Evolutionary conservation across 2,888 invertebrate genomes (phyloP).

Genomic region (Polydrusus tereticollis): DNA sequence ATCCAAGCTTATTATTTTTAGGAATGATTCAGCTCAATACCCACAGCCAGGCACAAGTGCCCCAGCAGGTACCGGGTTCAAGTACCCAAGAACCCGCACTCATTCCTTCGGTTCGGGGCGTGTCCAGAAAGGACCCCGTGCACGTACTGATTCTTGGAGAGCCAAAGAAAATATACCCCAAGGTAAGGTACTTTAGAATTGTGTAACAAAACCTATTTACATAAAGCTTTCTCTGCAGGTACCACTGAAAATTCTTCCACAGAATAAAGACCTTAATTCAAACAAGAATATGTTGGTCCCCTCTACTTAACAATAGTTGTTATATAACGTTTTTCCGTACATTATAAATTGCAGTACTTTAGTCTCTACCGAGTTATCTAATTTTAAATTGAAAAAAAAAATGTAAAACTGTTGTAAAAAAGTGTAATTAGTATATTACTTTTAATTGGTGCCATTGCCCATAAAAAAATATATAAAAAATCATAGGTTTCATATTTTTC

Average conservation of each 20-base stretch:
- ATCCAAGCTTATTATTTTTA: constrained; percentile 31
- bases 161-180: constrained; percentile 58
- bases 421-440: constrained; percentile 32
- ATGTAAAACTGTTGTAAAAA: constrained; percentile 24
- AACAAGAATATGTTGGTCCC: not conserved
- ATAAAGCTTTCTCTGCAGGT: not conserved
- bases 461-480: constrained; percentile 46
- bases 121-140: constrained; percentile 56
- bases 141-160: constrained; percentile 63
- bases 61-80: constrained; percentile 61
- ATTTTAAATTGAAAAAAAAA: constrained; percentile 15
- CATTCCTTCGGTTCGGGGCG: constrained; percentile 65
- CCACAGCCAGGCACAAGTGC: constrained; percentile 65
- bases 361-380: constrained; percentile 9
- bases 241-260: constrained; percentile 15
- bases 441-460: constrained; percentile 44
- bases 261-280: not conserved
- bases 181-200: constrained; percentile 46
- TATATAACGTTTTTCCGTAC: not conserved
- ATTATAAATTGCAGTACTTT: not conserved
- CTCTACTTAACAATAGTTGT: constrained; percentile 3
- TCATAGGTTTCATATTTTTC: constrained; percentile 62
- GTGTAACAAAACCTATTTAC: not conserved
- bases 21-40: constrained; percentile 54
- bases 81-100: constrained; percentile 61